These are phyloP conservation scores for Nematolebias whitei DNA, from an alignment of 2,113 vertebrate species.

Conservation along the genomic window DNA sequence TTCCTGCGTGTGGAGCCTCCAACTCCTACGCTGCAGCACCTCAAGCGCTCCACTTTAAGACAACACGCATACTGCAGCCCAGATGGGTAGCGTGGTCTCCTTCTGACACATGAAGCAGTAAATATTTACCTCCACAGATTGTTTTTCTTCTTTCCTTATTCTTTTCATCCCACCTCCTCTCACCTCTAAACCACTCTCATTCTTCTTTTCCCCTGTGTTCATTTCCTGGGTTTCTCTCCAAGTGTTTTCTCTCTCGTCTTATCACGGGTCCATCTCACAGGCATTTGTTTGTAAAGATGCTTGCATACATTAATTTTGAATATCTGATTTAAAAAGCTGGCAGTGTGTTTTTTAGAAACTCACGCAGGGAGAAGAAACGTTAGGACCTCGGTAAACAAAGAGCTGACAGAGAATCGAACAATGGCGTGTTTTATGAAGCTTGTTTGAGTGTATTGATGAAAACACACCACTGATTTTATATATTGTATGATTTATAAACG, in stretches of 20 bases:
- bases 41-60: constrained; percentile 52
- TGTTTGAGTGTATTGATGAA: constrained; percentile 49
- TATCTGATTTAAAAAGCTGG: constrained; percentile 45
- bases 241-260: constrained; percentile 55
- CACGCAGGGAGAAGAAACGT: constrained; percentile 5
- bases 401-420: constrained; percentile 52
- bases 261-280: constrained; percentile 35
- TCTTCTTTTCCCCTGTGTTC: constrained; percentile 9
- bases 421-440: constrained; percentile 52
- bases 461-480: constrained; percentile 51
- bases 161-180: constrained; percentile 44
- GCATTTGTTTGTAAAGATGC: constrained; percentile 69
- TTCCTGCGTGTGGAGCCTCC: constrained; percentile 59
- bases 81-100: constrained; percentile 66
- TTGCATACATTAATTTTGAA: constrained; percentile 48
- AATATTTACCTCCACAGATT: constrained; percentile 77
- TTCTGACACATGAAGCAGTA: constrained; percentile 63
- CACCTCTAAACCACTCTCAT: constrained; percentile 23
- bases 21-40: constrained; percentile 48
- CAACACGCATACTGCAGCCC: constrained; percentile 47
- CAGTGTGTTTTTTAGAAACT: constrained; percentile 20
- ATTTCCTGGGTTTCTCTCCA: constrained; percentile 39
- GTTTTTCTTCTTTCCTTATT: constrained; percentile 61
- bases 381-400: constrained; percentile 63
- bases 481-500: constrained; percentile 59